Percentiles rank a stretch among this genome's conserved stretches.
Conservation (phyloP, 2,797 vertebrate genomes). For the Clarias laeviceps region DNA sequence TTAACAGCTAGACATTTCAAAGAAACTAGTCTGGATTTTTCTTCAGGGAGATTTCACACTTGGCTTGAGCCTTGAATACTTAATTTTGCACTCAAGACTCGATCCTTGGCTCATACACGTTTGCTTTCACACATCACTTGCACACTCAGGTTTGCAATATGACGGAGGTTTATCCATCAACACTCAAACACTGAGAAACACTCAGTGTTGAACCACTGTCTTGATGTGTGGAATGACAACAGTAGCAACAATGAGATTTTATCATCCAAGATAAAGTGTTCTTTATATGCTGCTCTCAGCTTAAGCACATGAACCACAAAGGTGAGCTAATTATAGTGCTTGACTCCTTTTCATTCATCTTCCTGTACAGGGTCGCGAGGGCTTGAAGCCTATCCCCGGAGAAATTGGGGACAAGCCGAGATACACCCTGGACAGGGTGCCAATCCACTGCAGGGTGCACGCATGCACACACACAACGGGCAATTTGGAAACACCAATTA, state of each 20-base stretch:
- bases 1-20: not conserved
- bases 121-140: too few species aligned
- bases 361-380: too few species aligned
- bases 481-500: too few species aligned
- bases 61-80: not conserved
- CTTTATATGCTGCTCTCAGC: not conserved
- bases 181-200: not conserved
- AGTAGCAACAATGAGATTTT: not conserved
- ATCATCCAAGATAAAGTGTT: not conserved
- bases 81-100: too few species aligned
- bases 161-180: not conserved
- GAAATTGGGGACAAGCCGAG: too few species aligned
- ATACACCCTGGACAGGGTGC: too few species aligned
- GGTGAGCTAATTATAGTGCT: not conserved
- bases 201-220: not conserved
- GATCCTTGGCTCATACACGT: not conserved
- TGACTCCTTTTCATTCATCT: not conserved
- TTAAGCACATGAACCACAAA: not conserved
- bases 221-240: not conserved
- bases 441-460: too few species aligned
- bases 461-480: too few species aligned
- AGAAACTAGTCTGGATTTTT: not conserved
- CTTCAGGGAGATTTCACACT: not conserved
- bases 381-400: too few species aligned
- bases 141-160: not conserved